Evolutionary conservation across 2,113 vertebrate species (phyloP).

Genomic region (Casuarius casuarius): DNA sequence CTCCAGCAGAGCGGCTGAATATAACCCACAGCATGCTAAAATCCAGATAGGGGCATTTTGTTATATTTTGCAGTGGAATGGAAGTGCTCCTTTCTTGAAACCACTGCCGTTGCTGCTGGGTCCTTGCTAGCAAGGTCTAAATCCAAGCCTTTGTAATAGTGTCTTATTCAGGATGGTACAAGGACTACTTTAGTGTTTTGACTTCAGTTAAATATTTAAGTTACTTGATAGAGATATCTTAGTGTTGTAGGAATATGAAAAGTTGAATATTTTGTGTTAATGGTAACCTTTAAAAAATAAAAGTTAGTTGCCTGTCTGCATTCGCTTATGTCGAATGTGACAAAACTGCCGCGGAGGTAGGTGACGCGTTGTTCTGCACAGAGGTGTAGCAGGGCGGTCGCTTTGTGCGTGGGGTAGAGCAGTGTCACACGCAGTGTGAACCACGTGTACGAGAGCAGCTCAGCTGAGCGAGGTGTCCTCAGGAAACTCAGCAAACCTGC

Average conservation of each 20-base stretch:
- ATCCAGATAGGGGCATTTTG: background rate
- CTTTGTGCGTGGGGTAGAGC: background rate
- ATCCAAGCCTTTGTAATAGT: background rate
- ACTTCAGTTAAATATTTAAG: background rate
- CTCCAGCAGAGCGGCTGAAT: background rate
- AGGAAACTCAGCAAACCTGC: background rate
- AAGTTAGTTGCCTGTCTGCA: background rate
- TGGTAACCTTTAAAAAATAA: background rate
- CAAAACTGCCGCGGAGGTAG: background rate
- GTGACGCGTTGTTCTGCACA: background rate
- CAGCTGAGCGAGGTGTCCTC: background rate
- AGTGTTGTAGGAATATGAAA: background rate
- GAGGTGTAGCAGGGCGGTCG: rapidly evolving
- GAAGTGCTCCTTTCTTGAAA: rapidly evolving
- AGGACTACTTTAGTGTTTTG: background rate
- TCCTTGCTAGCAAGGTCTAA: too few relatives aligned
- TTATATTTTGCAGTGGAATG: background rate
- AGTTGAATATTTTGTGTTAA: background rate
- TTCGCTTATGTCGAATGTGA: background rate
- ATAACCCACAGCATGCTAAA: background rate
- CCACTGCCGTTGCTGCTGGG: too few relatives aligned
- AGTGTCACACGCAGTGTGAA: rapidly evolving
- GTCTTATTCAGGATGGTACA: too few relatives aligned
- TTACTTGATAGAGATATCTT: background rate
- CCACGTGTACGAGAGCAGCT: rapidly evolving